phyloP scores from a whole-genome alignment of 2,888 invertebrate genomes.

The Cataglyphis cursor region DNA sequence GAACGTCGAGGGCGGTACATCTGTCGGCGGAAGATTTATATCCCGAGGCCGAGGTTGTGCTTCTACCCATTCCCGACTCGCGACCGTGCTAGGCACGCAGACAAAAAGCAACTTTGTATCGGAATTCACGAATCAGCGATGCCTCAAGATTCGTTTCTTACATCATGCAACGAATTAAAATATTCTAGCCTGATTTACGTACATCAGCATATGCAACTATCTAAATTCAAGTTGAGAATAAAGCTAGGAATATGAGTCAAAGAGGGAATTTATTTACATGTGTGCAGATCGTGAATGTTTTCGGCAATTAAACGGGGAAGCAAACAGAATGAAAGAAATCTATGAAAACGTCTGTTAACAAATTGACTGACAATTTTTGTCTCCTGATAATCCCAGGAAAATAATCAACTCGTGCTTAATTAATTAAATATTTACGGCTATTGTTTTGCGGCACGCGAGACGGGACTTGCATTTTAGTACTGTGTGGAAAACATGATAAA shows the following conservation, averaged over 20 bases:
- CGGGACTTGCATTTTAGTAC: slow-evolving; percentile 18
- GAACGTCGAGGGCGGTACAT: slow-evolving; percentile 84
- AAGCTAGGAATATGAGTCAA: neutral
- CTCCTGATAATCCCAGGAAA: slow-evolving; percentile 4
- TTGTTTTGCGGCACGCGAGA: slow-evolving; percentile 22
- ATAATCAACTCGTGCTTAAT: slow-evolving; percentile 34
- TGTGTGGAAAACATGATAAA: too few relatives aligned
- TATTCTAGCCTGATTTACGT: neutral
- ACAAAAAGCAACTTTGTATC: slow-evolving; percentile 58
- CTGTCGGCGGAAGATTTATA: slow-evolving; percentile 85
- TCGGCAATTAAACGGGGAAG: neutral
- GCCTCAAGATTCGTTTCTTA: slow-evolving; percentile 7
- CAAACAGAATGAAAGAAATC: neutral
- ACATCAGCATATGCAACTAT: neutral
- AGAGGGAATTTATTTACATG: neutral
- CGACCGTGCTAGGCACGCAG: slow-evolving; percentile 68
- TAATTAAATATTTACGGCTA: slow-evolving; percentile 42
- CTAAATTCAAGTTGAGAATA: neutral
- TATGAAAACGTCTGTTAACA: slow-evolving; percentile 23
- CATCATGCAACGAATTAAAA: slow-evolving; percentile 20
- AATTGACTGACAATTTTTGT: slow-evolving; percentile 2
- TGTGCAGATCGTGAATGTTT: neutral
- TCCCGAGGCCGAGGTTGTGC: slow-evolving; percentile 77
- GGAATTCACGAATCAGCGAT: slow-evolving; percentile 56
- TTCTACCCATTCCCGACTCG: slow-evolving; percentile 67